Percentiles rank a stretch among this genome's conserved stretches.
phyloP scores from a whole-genome alignment of 2,888 invertebrate genomes.

The Caenorhabditis parvicauda region DNA sequence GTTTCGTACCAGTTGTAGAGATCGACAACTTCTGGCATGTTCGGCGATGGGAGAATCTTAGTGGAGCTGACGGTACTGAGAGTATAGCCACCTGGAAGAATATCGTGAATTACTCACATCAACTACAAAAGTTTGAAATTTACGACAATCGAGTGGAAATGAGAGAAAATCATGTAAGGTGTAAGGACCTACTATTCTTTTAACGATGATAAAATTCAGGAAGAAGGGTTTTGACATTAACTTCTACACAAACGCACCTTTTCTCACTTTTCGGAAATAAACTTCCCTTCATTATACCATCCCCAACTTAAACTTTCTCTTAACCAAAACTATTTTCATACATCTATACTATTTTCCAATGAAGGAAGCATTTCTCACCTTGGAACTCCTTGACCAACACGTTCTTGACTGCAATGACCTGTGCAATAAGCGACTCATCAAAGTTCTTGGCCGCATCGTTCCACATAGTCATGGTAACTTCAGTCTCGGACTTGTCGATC shows the following conservation, averaged over 20 bases:
- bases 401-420: slow-evolving; percentile 82
- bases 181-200: neutral
- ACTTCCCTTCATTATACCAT: too few species aligned
- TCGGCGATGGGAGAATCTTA: slow-evolving; percentile 79
- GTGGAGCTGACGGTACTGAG: slow-evolving; percentile 63
- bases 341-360: neutral
- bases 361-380: slow-evolving; percentile 70
- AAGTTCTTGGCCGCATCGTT: slow-evolving; percentile 73
- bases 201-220: neutral
- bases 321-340: neutral
- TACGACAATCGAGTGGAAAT: neutral
- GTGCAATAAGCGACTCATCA: slow-evolving; percentile 67
- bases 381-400: slow-evolving; percentile 83
- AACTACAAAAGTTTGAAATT: too few species aligned
- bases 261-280: too few species aligned
- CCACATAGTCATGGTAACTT: slow-evolving; percentile 85
- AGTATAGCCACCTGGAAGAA: slow-evolving; percentile 60
- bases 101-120: too few species aligned
- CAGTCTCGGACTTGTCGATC: slow-evolving; percentile 80
- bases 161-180: neutral
- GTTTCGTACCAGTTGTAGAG: slow-evolving; percentile 87
- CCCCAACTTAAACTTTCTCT: neutral
- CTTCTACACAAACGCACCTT: too few species aligned
- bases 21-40: slow-evolving; percentile 79
- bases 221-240: too few species aligned